Conservation (phyloP, 2,113 vertebrate species). For the Caranx melampygus region DNA sequence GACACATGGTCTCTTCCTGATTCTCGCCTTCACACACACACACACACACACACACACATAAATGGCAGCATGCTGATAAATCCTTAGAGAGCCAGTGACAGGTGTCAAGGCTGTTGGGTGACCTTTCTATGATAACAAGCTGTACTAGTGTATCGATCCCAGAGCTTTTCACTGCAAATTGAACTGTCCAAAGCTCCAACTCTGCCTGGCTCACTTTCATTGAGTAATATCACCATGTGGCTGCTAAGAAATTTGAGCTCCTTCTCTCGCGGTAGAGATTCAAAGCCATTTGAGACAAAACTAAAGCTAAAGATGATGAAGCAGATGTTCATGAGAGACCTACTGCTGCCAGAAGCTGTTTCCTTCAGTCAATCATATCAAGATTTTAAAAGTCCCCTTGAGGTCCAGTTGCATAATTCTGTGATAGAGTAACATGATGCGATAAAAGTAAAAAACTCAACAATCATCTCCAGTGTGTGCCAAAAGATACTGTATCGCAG, state of each 20-base stretch:
- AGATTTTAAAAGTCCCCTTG: conserved; percentile 43
- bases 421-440: conserved; percentile 50
- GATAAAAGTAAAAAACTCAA: conserved; percentile 66
- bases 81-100: conserved; percentile 52
- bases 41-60: conserved; percentile 21
- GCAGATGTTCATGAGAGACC: conserved; percentile 29
- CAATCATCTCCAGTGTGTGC: conserved; percentile 39
- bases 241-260: conserved; percentile 35
- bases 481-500: conserved; percentile 10
- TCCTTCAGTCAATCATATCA: conserved; percentile 47
- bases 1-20: conserved; percentile 1
- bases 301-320: background rate
- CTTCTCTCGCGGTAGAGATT: conserved; percentile 12
- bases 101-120: conserved; percentile 58
- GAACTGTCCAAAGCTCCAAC: conserved; percentile 60
- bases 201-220: conserved; percentile 29
- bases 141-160: conserved; percentile 68
- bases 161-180: conserved; percentile 68
- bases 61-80: conserved; percentile 34
- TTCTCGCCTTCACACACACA: background rate
- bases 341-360: conserved; percentile 40
- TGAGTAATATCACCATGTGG: conserved; percentile 21
- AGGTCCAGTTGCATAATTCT: conserved; percentile 51
- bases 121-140: conserved; percentile 77
- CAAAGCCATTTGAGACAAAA: conserved; percentile 10